Percentiles rank a stretch among this genome's conserved stretches.
Evolutionary conservation across 1,140 invertebrate species (phyloP).

Genomic region (Heliconius nattereri): DNA sequence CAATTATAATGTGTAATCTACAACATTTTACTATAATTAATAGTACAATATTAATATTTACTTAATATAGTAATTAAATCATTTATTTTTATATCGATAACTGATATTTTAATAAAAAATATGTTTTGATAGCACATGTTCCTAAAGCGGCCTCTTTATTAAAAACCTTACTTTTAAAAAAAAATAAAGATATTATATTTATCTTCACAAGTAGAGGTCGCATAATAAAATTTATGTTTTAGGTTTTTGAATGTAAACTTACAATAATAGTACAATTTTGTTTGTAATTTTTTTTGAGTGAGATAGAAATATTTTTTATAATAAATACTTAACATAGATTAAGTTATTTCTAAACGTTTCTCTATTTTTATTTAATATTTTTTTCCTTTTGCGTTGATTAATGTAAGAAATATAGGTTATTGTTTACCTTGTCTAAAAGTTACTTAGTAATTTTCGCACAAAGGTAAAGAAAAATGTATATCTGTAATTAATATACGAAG

Average conservation of each 20-base stretch:
- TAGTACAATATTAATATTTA: slow-evolving; percentile 2
- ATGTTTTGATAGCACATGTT: background rate
- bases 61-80: background rate
- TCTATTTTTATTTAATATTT: background rate
- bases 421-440: background rate
- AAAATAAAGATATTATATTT: background rate
- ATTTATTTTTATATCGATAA: slow-evolving; percentile 2
- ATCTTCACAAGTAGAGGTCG: background rate
- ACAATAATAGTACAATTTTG: background rate
- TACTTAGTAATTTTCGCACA: background rate
- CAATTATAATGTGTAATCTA: background rate
- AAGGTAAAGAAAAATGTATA: background rate
- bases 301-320: slow-evolving; percentile 9
- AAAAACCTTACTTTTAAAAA: background rate
- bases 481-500: background rate
- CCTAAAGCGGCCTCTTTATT: background rate
- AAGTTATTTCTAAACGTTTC: background rate
- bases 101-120: background rate
- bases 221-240: background rate
- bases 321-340: background rate
- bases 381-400: too few relatives aligned
- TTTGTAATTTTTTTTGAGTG: slow-evolving; percentile 6
- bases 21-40: background rate
- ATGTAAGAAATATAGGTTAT: background rate
- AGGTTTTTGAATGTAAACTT: background rate